phyloP scores from a whole-genome alignment of 2,888 invertebrate genomes.

The Spodoptera picta region DNA sequence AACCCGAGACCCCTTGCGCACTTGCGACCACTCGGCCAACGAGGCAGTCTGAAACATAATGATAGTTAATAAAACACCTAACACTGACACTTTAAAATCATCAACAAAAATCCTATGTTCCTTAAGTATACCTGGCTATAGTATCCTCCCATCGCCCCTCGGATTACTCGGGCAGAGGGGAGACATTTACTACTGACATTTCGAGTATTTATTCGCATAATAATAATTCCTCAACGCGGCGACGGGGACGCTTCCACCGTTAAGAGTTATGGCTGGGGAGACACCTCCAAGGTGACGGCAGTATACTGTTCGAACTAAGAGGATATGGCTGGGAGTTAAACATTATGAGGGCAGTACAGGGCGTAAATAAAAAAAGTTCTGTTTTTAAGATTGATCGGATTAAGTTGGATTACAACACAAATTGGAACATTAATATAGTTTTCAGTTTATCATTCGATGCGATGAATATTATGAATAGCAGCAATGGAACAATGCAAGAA shows the following conservation, averaged over 20 bases:
- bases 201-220: slow-evolving; percentile 91
- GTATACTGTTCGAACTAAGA: slow-evolving; percentile 49
- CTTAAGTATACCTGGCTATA: slow-evolving; percentile 29
- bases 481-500: too few relatives aligned
- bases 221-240: slow-evolving; percentile 89
- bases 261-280: slow-evolving; percentile 86
- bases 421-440: too few relatives aligned
- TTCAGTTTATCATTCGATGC: too few relatives aligned
- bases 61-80: too few relatives aligned
- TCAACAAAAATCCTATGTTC: slow-evolving; percentile 17
- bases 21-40: too few relatives aligned
- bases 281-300: slow-evolving; percentile 82
- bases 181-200: slow-evolving; percentile 90
- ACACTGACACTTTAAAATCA: neutral
- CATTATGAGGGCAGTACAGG: neutral
- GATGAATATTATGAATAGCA: too few relatives aligned
- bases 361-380: neutral
- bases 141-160: slow-evolving; percentile 57
- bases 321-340: slow-evolving; percentile 61
- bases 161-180: slow-evolving; percentile 76
- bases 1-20: too few relatives aligned
- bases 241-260: slow-evolving; percentile 81
- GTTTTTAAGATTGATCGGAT: neutral
- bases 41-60: too few relatives aligned
- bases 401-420: too few relatives aligned